Evolutionary conservation across 2,113 vertebrate genomes (phyloP).

Genomic region (Dasyprocta punctata): DNA sequence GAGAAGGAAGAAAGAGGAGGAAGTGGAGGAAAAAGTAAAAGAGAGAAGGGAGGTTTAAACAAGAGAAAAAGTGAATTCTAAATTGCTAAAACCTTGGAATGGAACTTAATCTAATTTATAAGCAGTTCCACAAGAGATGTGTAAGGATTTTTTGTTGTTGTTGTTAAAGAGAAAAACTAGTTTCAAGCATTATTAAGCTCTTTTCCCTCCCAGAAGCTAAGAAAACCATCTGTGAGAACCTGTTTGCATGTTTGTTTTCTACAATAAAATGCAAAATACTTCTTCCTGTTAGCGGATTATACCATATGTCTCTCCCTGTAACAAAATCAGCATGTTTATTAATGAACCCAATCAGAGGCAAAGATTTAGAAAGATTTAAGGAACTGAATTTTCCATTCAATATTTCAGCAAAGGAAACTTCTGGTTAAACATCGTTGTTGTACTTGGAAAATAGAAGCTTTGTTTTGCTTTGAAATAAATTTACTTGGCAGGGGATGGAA

Average conservation of each 20-base stretch:
- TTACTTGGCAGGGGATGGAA: constrained; percentile 83
- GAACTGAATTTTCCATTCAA: constrained; percentile 83
- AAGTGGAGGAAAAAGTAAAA: background rate
- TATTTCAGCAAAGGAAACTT: constrained; percentile 84
- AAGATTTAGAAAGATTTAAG: constrained; percentile 90
- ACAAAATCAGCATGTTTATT: constrained; percentile 98
- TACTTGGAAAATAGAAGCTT: constrained; percentile 83
- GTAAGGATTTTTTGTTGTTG: constrained; percentile 63
- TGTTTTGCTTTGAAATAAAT: constrained; percentile 82
- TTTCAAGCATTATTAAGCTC: constrained; percentile 88
- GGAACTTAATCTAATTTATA: constrained; percentile 84
- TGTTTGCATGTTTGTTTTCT: constrained; percentile 99
- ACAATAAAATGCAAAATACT: constrained; percentile 99
- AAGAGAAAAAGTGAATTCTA: constrained; percentile 67
- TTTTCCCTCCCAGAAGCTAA: constrained; percentile 91
- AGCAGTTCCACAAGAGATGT: constrained; percentile 69
- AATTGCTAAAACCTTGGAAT: constrained; percentile 67
- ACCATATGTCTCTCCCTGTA: constrained; percentile 97
- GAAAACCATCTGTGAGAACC: constrained; percentile 98
- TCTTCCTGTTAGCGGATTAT: constrained; percentile 96
- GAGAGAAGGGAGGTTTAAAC: constrained; percentile 6
- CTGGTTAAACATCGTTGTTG: constrained; percentile 79
- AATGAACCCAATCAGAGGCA: constrained; percentile 96
- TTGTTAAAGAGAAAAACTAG: constrained; percentile 79
- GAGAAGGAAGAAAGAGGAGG: constrained; percentile 15